Base-by-base conservation (phyloP, 30 jellyfish, hydroid and myxozoan genomes). In the Rhopilema esculentum region DNA sequence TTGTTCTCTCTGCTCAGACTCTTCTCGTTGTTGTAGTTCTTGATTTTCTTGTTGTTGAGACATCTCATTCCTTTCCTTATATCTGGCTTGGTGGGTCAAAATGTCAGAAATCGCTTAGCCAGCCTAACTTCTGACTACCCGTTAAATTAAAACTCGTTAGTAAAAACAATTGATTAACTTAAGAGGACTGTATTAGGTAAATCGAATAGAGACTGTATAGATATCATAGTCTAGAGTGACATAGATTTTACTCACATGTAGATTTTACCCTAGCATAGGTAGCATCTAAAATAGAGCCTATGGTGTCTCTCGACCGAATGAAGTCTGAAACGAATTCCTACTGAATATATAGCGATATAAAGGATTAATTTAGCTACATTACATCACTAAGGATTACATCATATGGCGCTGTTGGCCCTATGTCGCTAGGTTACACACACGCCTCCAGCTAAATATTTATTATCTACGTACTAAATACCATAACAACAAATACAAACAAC, bases 1-100 rank as follows among this genome's bases (percentile, higher is more conserved):
- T 63, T 63, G 73, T 63, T 63, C 73, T 2, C 4, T 27, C 15
- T 20, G 15, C 67, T 51, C 16, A 20, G 20, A 51, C 20, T 12
- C 67, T 51, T n/a, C n/a, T n/a, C n/a, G n/a, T n/a, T n/a, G n/a
- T n/a, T n/a, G n/a, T n/a, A n/a, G n/a, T n/a, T n/a, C n/a, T n/a
- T n/a, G n/a, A n/a, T n/a, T n/a, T n/a, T n/a, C n/a, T n/a, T n/a
- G n/a, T n/a, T n/a, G n/a, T n/a, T n/a, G n/a, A n/a, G n/a, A n/a
- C n/a, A n/a, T n/a, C n/a, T n/a, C n/a, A n/a, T n/a, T n/a, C n/a
- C n/a, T n/a, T n/a, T n/a, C n/a, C 28, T 51, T 9, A 19, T 51
- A 51, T 51, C 66, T 51, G 66, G 66, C 66, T 51, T 19, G 66
- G 66, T 51, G 66, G 66, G 19, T 19, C 66, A 51, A 51, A 51